Evolutionary conservation across 2,888 invertebrate genomes (phyloP).

Genomic region (Orthonychiurus folsomi): DNA sequence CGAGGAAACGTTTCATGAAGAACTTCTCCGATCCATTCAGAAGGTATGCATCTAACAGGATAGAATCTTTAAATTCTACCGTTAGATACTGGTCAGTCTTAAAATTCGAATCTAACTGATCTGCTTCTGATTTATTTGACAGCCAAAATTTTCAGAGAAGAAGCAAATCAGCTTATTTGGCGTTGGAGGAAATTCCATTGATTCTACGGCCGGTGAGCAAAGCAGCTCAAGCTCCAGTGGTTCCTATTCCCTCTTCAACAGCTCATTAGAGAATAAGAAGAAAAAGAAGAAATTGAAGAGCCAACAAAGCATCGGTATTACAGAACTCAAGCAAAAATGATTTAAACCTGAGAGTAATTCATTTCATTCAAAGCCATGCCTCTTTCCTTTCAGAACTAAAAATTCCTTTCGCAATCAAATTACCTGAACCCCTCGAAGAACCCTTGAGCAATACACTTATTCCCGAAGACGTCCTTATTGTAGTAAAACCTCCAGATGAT

Average conservation of each 20-base stretch:
- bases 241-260: background rate
- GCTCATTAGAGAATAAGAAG: background rate
- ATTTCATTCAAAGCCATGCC: no score
- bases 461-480: background rate
- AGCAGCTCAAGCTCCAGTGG: background rate
- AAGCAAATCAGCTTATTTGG: background rate
- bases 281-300: background rate
- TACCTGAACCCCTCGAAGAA: background rate
- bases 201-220: background rate
- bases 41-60: no score
- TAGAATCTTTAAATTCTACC: no score
- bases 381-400: conserved; percentile 1
- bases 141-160: background rate
- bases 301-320: background rate
- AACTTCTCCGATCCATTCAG: background rate
- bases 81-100: no score
- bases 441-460: background rate
- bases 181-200: background rate
- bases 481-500: conserved; percentile 11
- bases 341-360: no score
- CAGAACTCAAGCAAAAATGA: no score
- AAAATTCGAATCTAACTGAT: no score
- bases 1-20: conserved; percentile 64
- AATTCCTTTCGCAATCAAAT: background rate
- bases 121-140: no score